Evolutionary conservation across 1,140 invertebrate genomes (phyloP), one percentile per base, ranked within the genome.

Genomic region (Hypsibius dujardini): DNA sequence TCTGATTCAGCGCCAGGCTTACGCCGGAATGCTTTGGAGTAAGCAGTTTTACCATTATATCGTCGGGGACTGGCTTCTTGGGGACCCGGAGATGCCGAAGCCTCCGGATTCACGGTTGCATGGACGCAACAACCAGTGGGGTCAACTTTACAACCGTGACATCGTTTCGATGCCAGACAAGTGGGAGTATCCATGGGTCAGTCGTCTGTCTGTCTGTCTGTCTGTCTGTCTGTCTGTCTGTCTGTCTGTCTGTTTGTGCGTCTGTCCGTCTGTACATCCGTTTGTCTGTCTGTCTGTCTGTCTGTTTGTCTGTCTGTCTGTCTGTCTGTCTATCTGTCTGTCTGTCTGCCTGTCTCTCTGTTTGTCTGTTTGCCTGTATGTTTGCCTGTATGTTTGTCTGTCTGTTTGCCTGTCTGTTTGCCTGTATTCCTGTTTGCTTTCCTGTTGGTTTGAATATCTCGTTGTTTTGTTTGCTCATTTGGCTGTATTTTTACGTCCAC

Each of bases 101-200:
- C 75, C 75, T 12, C 78, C 79, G 15, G 72, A 72, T 2, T 60
- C 60, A 3, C 56, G 75, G 3, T 50, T 15, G 1, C 1, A 12
- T 1, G 76, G 77, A 1, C 74, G 78, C 14, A 81, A 81, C 73
- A 59, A 50, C 50, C 76, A 79, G 2, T 81, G 80, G 80, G 70
- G 28, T 14, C 80, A 81, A 71, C 73, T 81, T 1, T 78, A 76
- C 71, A 81, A 80, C 74, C 73, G 76, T 1, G 80, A 81, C 73
- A 73, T 81, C 47, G 77, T 81, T 40, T 80, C 79, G 2, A 77
- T 81, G 77, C 80, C 80, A 1, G 80, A 81, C 74, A 81, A 81
- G 72, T 81, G 80, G 80, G 80, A 81, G 73, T 81, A 79, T 74
- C 80, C 80, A 2, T 81, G 80, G 80, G 80, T 80, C 74, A 75